Base-by-base conservation (phyloP, 2,797 vertebrate species). In the Characodon lateralis region DNA sequence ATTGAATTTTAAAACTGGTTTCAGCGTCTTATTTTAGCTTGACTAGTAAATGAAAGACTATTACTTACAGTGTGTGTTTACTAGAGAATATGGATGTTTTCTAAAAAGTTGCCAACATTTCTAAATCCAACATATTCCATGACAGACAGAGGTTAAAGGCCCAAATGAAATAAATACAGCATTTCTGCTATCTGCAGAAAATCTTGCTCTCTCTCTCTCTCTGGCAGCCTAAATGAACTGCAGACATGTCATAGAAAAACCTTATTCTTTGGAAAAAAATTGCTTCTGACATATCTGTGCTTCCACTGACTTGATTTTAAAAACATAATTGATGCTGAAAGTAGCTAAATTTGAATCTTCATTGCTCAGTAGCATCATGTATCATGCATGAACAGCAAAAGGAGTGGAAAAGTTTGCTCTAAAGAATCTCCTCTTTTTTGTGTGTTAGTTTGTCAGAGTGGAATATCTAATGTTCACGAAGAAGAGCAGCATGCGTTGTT, bases 361-460 rank as follows among this genome's bases (percentile, higher is more conserved):
- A 6, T 55, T 55, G 20, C 20, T 58, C 24, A 26, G 56, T 58
- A 13, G 8, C 9, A 24, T 55, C 35, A 58, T 43, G 8, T 2
- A 24, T 55, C 35, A 58, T 43, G 74, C 5, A 0, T 81, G 77
- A 81, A 85, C 78, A 80, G 55, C 13, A 85, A 79, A 82, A 31
- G 39, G 77, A 79, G 46, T 78, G 73, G 65, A 80, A 87, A 85
- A 72, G 43, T 75, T 78, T 71, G 73, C 83, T 89, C 74, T 81
- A 61, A 88, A 87, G 81, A 83, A 85, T 85, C 66, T 82, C 58
- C 8, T 66, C 8, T 66, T 66, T 35, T 66, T 24, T 66, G 20
- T 66, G 31, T 66, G 31, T 41, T 66, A 35, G 31, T 24, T 66
- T 66, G 9, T 41, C 20, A 39, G 9, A 72, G 31, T 6, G 22